Evolutionary conservation across 2,888 invertebrate species (phyloP), one percentile per base, ranked within the genome.

Genomic region (Ochlodes sylvanus): DNA sequence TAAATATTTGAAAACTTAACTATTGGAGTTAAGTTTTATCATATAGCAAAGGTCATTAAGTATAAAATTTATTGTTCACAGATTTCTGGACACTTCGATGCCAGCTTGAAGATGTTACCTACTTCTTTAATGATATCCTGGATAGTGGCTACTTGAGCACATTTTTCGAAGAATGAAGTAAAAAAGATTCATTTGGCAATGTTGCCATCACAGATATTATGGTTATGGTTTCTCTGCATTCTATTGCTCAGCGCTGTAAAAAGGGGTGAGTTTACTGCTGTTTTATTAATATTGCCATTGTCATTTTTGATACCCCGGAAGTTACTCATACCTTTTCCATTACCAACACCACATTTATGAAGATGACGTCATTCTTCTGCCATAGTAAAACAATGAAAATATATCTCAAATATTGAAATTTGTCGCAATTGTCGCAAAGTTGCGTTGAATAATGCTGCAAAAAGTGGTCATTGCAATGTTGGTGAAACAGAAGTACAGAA

Each of bases 171-270:
- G 55, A 54, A 67, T 67, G 67, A 67, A 67, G 67, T 67, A 54
- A 56, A 34, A 67, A 38, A 42, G 55, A 61, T 38, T 32, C 12
- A 17, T 55, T 32, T 67, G 67, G 67, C 67, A 55, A 67, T 67
- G 67, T 56, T 67, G 67, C 67, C 67, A 67, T 67, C 67, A 62
- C 61, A 67, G 61, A 66, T 55, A 54, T 61, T 67, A 61, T 34
- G 66, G 60, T 42, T 34, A 67, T 67, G 67, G 61, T 61, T 61
- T 62, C 21, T 47, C 34, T 47, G 55, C 61, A 47, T 67, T 44
- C 34, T 64, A 10, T 7, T 64, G 47, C 61, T 67, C 55, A 27
- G 67, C 61, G 67, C 55, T 67, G 61, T 67, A 56, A 67, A 67
- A 61, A 67, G 32, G 44, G 67, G 67, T 67, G 34, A 67, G 67